Evolutionary conservation across 1,140 invertebrate genomes (phyloP), one percentile per base, ranked within the genome.

Genomic region (Magallana angulata): DNA sequence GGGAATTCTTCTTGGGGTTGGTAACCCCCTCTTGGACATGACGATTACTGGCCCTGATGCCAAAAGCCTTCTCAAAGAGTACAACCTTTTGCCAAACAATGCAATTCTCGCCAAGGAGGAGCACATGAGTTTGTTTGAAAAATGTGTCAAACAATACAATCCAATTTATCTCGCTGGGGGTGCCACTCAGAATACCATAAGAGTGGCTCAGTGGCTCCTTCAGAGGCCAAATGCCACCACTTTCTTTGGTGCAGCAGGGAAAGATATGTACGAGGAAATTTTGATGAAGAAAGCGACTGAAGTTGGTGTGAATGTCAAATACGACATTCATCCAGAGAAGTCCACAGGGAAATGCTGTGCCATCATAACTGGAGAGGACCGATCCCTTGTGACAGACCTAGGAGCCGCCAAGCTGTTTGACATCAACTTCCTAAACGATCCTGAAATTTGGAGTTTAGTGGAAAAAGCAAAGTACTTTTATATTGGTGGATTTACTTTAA

Each of bases 1-100:
- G 60, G 97, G 97, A 84, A 94, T 97, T 36, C 94, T 99, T 8
- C 94, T 99, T 81, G 98, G 98, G 9, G 97, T 99, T 94, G 98
- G 99, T 83, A 99, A 99, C 95, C 99, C 99, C 4, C 95, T 99
- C 18, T 95, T 99, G 88, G 99, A 99, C 92, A 99, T 99, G 89
- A 98, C 97, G 12, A 97, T 98, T 0, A 96, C 94, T 81, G 98
- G 98, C 0, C 97, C 98, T 88, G 94, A 96, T 86, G 95, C 96
- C 5, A 30, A 82, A n/a, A 18, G 57, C 9, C 97, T 99, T 91
- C 95, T 99, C 14, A 93, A 96, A 76, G 98, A 98, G 93, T 99
- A 98, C 91, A 92, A 96, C 48, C 94, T 99, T 90, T 97, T 98
- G 91, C 95, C 97, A 24, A 98, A 99, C 93, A 96, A 99, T 96